Evolutionary conservation across 2,113 vertebrate species (phyloP).

Genomic region (Pseudorectes ferrugineus): DNA sequence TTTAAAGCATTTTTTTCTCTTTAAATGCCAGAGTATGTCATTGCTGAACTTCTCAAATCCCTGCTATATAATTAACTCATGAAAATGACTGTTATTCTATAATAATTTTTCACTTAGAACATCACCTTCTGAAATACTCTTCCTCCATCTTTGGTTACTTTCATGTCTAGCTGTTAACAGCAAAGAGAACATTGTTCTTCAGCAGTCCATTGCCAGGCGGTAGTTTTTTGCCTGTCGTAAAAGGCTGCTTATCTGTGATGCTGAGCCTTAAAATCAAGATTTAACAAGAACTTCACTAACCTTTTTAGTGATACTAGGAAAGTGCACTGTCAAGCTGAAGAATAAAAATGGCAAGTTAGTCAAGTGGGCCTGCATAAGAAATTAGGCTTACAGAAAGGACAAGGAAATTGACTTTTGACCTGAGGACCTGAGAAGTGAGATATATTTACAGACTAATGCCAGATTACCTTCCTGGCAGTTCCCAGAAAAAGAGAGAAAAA

Average conservation of each 20-base stretch:
- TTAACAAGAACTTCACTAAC: not conserved
- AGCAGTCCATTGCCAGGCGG: not conserved
- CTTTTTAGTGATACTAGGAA: not conserved
- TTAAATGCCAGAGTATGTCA: not conserved
- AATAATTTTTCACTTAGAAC: not conserved
- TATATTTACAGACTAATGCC: not conserved
- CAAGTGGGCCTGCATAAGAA: not conserved
- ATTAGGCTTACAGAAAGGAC: not conserved
- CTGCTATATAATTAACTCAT: not conserved
- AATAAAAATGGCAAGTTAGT: not conserved
- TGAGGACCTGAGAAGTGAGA: not conserved
- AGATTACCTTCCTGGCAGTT: not conserved
- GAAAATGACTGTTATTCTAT: not conserved
- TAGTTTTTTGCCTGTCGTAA: not conserved
- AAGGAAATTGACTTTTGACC: not conserved
- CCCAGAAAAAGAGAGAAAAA: not conserved
- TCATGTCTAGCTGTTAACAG: not conserved
- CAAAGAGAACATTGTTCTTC: not conserved
- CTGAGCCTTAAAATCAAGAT: not conserved
- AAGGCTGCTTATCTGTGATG: not conserved
- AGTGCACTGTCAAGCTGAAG: not conserved
- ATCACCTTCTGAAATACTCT: not conserved
- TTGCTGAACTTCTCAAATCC: not conserved
- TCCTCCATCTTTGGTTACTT: not conserved
- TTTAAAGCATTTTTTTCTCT: not conserved